These are phyloP conservation scores for Accipiter cooperii DNA, from an alignment of 2,113 vertebrate genomes.

Conservation along the genomic window DNA sequence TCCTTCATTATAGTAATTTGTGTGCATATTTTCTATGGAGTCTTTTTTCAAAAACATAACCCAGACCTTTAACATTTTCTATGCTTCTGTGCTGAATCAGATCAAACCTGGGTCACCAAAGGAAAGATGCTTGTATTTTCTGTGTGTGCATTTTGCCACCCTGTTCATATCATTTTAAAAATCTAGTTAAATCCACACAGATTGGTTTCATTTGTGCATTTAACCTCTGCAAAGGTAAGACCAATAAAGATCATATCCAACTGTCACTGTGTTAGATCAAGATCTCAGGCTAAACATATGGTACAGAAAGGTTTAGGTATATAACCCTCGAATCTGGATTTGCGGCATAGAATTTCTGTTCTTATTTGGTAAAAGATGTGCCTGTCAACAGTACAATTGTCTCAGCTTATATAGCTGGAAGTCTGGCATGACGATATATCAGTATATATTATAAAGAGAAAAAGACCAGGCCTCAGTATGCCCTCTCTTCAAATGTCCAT, in stretches of 20 bases:
- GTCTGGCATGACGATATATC: background rate
- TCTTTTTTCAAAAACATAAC: slow-evolving; percentile 55
- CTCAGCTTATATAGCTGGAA: slow-evolving; percentile 24
- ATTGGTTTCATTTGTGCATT: slow-evolving; percentile 58
- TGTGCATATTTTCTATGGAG: slow-evolving; percentile 34
- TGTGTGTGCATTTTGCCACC: slow-evolving; percentile 23
- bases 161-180: slow-evolving; percentile 20
- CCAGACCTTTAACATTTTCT: slow-evolving; percentile 40
- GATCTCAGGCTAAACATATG: background rate
- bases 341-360: background rate
- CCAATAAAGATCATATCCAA: slow-evolving; percentile 51
- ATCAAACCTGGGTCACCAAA: slow-evolving; percentile 14
- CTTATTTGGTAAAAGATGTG: slow-evolving; percentile 10
- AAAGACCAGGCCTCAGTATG: background rate
- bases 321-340: slow-evolving; percentile 18
- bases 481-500: background rate
- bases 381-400: slow-evolving; percentile 18
- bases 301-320: slow-evolving; percentile 8
- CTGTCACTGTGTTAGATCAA: slow-evolving; percentile 58
- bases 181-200: slow-evolving; percentile 36
- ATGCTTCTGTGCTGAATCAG: slow-evolving; percentile 42
- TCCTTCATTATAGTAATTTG: slow-evolving; percentile 63
- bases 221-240: slow-evolving; percentile 53
- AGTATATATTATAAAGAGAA: background rate
- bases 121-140: slow-evolving; percentile 17